Evolutionary conservation across 2,797 vertebrate species (phyloP), one percentile per base, ranked within the genome.

Genomic region (Myotis pilosus): DNA sequence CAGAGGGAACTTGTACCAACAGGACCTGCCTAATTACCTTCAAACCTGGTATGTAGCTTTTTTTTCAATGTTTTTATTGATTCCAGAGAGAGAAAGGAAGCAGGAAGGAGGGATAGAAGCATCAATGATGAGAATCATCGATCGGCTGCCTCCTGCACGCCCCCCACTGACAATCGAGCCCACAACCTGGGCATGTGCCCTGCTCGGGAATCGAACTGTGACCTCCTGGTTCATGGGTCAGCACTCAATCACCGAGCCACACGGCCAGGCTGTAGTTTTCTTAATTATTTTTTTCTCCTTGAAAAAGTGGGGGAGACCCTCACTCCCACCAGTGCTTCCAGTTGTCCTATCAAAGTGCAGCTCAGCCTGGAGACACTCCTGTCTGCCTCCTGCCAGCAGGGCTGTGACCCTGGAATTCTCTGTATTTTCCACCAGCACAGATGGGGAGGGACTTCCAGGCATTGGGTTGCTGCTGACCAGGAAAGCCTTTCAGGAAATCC

Each of bases 1-100:
- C 99, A 89, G 99, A 99, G 96, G 99, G 99, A 97, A 99, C 99
- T 0, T 99, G 99, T 95, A 99, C 99, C 80, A 99, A 99, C 97
- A 99, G 99, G 98, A 99, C 99, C 96, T 99, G 99, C 97, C 98
- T 99, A 83, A 99, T 99, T 97, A 99, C 99, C 79, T 99, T 99
- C 98, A 99, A 99, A 96, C 99, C 99, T 98, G 99, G 99, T 99
- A 98, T 75, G 98, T 97, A 86, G 96, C 20, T 25, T 30, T n/a
- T 71, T 30, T 62, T 62, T 28, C 10, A 57, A 15, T 30, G 12
- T 62, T 62, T 62, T 62, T 62, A 62, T 62, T 62, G 60, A 62
- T 15, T 30, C 60, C 28, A 62, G 28, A 62, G 60, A 30, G 60
- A 62, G 60, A 28, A 62, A 62, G 60, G 28, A 28, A 62, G 60